phyloP scores from a whole-genome alignment of 1,140 invertebrate genomes.

The Zaprionus africanus region DNA sequence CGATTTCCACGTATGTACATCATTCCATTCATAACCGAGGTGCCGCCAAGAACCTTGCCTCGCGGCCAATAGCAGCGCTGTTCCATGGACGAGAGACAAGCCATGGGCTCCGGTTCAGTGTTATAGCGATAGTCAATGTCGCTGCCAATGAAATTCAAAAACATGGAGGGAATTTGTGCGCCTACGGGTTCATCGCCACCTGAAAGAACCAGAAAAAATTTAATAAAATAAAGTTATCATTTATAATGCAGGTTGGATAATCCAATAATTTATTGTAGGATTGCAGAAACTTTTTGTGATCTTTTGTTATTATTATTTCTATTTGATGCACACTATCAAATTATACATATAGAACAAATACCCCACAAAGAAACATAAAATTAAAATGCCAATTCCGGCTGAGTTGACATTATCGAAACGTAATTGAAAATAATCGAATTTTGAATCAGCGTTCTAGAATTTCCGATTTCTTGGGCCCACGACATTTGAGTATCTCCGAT shows the following conservation, averaged over 20 bases:
- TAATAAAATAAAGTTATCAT: neutral
- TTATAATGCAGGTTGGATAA: neutral
- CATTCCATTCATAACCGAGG: slow-evolving; percentile 98
- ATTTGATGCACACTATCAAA: neutral
- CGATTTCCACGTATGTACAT: slow-evolving; percentile 97
- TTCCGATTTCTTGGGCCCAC: slow-evolving; percentile 55
- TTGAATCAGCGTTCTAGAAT: slow-evolving; percentile 65
- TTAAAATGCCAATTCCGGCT: slow-evolving; percentile 3
- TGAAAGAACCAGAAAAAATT: slow-evolving; percentile 55
- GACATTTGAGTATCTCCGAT: slow-evolving; percentile 37
- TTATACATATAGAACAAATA: neutral
- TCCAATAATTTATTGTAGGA: neutral
- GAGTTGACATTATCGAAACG: slow-evolving; percentile 18
- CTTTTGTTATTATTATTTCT: neutral
- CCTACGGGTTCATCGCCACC: slow-evolving; percentile 92
- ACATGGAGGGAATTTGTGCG: slow-evolving; percentile 93
- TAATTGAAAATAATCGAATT: slow-evolving; percentile 15
- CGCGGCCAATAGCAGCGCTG: slow-evolving; percentile 92
- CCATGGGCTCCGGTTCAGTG: slow-evolving; percentile 93
- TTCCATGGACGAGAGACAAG: slow-evolving; percentile 91
- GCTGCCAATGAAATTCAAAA: slow-evolving; percentile 92
- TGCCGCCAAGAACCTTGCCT: slow-evolving; percentile 95
- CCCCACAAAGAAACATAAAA: neutral
- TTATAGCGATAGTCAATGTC: slow-evolving; percentile 94
- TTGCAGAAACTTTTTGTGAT: neutral